phyloP scores from a whole-genome alignment of 2,888 invertebrate species.

The Meandrusa payeni region DNA sequence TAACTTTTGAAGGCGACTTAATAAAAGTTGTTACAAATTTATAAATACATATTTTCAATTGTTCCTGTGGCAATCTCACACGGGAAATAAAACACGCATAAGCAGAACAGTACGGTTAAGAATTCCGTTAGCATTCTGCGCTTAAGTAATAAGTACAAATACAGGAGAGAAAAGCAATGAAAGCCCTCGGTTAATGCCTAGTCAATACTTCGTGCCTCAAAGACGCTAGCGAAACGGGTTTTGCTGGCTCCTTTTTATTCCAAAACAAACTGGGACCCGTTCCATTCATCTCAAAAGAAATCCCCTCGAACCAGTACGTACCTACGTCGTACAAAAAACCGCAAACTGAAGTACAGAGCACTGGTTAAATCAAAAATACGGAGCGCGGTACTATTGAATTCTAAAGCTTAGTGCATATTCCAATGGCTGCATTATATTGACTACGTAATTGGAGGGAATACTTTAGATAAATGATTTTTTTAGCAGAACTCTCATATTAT shows the following conservation, averaged over 20 bases:
- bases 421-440: neutral
- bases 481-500: no score
- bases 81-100: no score
- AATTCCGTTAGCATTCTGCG: constrained; percentile 9
- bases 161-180: constrained; percentile 6
- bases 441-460: no score
- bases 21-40: no score
- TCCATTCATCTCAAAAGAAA: constrained; percentile 29
- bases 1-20: no score
- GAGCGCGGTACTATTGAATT: constrained; percentile 8
- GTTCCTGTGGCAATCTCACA: no score
- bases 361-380: constrained; percentile 15
- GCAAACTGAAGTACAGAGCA: constrained; percentile 13
- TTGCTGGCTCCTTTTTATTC: constrained; percentile 30
- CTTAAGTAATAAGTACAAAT: constrained; percentile 1
- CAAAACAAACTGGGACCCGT: constrained; percentile 25
- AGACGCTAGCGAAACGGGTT: constrained; percentile 31
- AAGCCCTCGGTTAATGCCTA: constrained; percentile 3
- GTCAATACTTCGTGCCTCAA: constrained; percentile 22
- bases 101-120: neutral
- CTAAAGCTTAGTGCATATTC: constrained; percentile 10
- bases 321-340: constrained; percentile 10
- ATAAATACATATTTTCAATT: no score
- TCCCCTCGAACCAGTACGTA: constrained; percentile 16
- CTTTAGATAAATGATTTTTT: no score